Evolutionary conservation across 2,888 invertebrate genomes (phyloP), one percentile per base, ranked within the genome.

Genomic region (Spilosoma lubricipeda): DNA sequence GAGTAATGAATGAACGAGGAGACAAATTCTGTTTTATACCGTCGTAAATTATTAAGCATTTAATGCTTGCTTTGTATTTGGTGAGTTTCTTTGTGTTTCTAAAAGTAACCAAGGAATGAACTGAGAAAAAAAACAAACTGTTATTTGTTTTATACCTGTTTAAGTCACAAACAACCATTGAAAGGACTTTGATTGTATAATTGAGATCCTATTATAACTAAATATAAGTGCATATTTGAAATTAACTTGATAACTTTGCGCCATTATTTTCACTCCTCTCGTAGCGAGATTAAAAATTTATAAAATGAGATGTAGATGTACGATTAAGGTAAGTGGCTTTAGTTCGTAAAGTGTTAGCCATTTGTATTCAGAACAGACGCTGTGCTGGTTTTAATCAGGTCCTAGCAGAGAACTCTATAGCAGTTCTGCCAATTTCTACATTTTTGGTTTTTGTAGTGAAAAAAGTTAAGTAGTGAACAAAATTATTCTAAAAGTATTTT

Each of bases 31-130:
- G 86, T 82, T 90, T 90, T 87, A 87, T 85, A 86, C 82, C 74
- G 81, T 85, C 79, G 86, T 92, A 90, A 92, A 91, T 92, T 89
- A 88, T 82, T 70, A 74, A 77, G 77, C 77, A 83, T 89, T 90
- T 89, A 87, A 86, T 86, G 84, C 82, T 83, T 75, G 84, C 77
- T 86, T 84, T 86, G 78, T 85, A 84, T 79, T 79, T 79, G 80
- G 81, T 73, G 73, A 67, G 68, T 78, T 75, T 73, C 27, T 66
- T 71, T 63, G 65, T 71, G 45, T 70, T 30, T 63, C 70, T 70
- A 70, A 65, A 36, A 48, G 48, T 52, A 52, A 13, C 52, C 56
- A 23, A 36, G 27, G 11, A 71, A 66, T 52, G 56, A 39, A 27
- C 30, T 42, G 56, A 9, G 20, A 33, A 52, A 56, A n/a, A 67